phyloP scores from a whole-genome alignment of 2,888 invertebrate species.

The Hyalella azteca region DNA sequence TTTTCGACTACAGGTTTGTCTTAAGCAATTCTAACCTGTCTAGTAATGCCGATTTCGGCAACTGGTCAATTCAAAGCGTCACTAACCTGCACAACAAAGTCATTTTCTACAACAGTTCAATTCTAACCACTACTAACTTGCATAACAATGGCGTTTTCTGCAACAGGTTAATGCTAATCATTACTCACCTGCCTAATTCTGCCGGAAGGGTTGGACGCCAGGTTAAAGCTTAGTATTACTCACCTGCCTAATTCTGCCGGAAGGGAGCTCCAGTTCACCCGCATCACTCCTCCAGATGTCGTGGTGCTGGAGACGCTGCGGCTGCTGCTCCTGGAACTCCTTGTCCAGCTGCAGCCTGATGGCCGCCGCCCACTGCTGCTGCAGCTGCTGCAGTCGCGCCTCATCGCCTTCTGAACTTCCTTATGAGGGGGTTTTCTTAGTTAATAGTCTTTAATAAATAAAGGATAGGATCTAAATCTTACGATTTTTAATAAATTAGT shows the following conservation, averaged over 20 bases:
- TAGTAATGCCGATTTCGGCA: too few relatives aligned
- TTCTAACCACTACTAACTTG: too few relatives aligned
- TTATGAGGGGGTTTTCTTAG: too few relatives aligned
- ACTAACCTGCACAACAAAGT: too few relatives aligned
- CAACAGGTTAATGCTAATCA: not conserved
- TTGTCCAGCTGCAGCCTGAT: not conserved
- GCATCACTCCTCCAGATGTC: not conserved
- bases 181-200: not conserved
- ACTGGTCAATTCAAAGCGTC: too few relatives aligned
- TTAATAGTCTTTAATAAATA: too few relatives aligned
- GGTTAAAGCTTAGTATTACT: not conserved
- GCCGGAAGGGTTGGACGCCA: not conserved
- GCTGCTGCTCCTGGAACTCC: not conserved
- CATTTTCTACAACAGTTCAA: too few relatives aligned
- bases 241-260: not conserved
- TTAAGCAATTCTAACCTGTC: too few relatives aligned
- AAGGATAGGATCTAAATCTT: too few relatives aligned
- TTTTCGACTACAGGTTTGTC: too few relatives aligned
- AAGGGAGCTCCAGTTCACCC: not conserved
- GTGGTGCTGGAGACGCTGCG: constrained; percentile 2
- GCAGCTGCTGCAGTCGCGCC: not conserved
- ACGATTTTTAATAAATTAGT: too few relatives aligned
- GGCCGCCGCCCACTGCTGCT: constrained; percentile 8
- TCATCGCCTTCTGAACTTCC: too few relatives aligned
- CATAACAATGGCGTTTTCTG: not conserved